Conservation (phyloP, 2,797 vertebrate species). For the Pantherophis vulpinus region DNA sequence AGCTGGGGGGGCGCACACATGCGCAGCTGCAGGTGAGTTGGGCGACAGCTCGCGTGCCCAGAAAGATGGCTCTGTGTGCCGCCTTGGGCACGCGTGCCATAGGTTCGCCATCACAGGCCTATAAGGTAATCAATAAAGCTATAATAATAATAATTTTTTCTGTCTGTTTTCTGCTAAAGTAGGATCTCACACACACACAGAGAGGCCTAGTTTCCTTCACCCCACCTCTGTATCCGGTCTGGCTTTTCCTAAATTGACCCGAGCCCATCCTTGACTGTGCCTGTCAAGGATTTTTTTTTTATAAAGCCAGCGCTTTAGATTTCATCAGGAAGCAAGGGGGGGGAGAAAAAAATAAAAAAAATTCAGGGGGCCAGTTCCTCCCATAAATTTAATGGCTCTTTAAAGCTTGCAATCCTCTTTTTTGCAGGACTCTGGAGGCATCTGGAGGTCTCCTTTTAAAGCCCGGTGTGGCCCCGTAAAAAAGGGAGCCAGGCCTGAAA, state of each 20-base stretch:
- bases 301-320: background rate
- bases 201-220: background rate
- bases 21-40: too few species aligned
- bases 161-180: too few species aligned
- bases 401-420: background rate
- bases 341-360: background rate
- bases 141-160: too few species aligned
- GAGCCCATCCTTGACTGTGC: background rate
- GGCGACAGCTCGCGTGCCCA: too few species aligned
- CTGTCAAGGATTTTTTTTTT: background rate
- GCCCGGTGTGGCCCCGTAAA: background rate
- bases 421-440: background rate
- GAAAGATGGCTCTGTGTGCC: too few species aligned
- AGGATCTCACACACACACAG: background rate
- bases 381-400: background rate
- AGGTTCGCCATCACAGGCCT: too few species aligned
- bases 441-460: background rate
- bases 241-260: background rate
- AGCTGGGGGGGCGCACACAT: too few species aligned
- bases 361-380: background rate
- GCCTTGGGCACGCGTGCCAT: too few species aligned
- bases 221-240: background rate
- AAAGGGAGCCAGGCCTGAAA: background rate
- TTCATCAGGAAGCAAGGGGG: background rate
- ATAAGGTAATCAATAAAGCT: too few species aligned